Evolutionary conservation across 2,888 invertebrate species (phyloP).

Genomic region (Cosmia trapezina): DNA sequence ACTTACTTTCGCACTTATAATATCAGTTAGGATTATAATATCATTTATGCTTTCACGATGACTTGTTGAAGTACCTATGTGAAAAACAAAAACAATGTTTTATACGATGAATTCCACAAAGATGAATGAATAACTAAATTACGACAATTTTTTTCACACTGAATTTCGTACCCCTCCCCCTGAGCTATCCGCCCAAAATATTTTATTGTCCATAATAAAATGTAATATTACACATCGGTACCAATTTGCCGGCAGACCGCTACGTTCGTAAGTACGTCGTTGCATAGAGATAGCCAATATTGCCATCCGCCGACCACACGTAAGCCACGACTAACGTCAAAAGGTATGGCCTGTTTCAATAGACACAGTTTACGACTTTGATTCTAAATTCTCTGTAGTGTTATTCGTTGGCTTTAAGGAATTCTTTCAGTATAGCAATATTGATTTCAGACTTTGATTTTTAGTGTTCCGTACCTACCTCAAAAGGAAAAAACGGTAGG

Average conservation of each 20-base stretch:
- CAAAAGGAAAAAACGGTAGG: too few relatives aligned
- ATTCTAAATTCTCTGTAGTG: conserved; percentile 73
- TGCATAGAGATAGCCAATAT: conserved; percentile 73
- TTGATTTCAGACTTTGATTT: background rate
- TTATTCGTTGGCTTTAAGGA: conserved; percentile 38
- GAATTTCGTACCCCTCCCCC: background rate
- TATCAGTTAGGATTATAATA: too few relatives aligned
- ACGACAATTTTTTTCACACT: background rate
- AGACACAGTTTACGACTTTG: conserved; percentile 71
- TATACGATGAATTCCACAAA: background rate
- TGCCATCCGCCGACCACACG: conserved; percentile 69
- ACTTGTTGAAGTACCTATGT: background rate
- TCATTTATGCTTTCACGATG: background rate
- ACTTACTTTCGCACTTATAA: too few relatives aligned
- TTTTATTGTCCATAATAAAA: conserved; percentile 42
- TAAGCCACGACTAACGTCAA: conserved; percentile 70
- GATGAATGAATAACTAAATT: background rate
- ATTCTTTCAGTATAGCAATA: conserved; percentile 7
- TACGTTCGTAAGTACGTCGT: conserved; percentile 61
- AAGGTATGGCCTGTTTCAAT: conserved; percentile 67
- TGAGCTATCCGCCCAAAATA: conserved; percentile 3
- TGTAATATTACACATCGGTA: conserved; percentile 43
- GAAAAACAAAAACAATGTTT: background rate
- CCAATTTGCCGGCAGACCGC: conserved; percentile 58
- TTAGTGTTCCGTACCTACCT: too few relatives aligned